Evolutionary conservation across 2,113 vertebrate genomes (phyloP).

Genomic region (Siphamia tubifer): DNA sequence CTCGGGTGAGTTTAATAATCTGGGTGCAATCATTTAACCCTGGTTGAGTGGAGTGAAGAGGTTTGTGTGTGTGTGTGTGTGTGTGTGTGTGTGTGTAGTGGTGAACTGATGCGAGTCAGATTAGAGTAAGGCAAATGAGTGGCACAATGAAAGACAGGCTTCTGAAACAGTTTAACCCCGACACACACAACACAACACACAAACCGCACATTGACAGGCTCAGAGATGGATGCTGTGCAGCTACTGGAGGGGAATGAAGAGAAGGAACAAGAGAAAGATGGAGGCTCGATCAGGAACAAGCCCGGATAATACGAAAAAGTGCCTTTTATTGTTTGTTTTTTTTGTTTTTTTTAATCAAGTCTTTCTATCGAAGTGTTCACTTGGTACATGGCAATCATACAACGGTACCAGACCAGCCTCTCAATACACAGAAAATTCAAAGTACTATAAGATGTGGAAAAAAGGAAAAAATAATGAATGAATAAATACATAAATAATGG

Average conservation of each 20-base stretch:
- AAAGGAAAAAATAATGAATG: no score
- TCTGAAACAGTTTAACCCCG: constrained; percentile 75
- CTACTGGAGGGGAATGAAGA: constrained; percentile 22
- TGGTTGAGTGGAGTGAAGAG: constrained; percentile 74
- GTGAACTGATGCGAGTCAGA: constrained; percentile 51
- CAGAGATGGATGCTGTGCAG: constrained; percentile 19
- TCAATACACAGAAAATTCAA: no score
- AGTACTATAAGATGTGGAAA: no score
- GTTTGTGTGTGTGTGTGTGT: constrained; percentile 68
- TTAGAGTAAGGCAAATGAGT: constrained; percentile 57
- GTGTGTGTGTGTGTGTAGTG: constrained; percentile 36
- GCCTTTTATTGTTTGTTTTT: no score
- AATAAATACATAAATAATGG: no score
- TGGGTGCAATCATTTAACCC: constrained; percentile 78
- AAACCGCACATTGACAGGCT: constrained; percentile 25
- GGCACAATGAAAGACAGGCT: constrained; percentile 64
- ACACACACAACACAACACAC: constrained; percentile 49
- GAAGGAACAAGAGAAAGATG: neutral
- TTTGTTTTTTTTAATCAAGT: no score
- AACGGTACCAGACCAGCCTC: no score
- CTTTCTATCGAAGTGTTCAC: no score
- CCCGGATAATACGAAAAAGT: neutral
- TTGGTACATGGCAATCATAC: no score
- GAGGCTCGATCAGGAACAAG: neutral
- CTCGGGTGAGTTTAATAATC: constrained; percentile 76